phyloP scores from a whole-genome alignment of 1,140 invertebrate genomes.

The Acromyrmex charruanus region DNA sequence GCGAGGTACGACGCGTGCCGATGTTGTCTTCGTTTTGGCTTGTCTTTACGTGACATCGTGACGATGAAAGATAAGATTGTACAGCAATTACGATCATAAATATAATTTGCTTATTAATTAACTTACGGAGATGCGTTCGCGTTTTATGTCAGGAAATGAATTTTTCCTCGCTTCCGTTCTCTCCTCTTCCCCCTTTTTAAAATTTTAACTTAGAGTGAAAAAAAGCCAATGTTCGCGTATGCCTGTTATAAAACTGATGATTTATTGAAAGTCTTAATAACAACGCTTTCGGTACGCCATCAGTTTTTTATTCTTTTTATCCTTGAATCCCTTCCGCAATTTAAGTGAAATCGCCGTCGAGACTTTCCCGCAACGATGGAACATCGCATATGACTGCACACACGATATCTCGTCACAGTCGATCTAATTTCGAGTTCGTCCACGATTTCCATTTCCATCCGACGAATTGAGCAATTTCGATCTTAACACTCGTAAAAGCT shows the following conservation, averaged over 20 bases:
- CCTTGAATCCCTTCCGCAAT: slow-evolving; percentile 12
- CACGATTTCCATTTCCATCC: slow-evolving; percentile 43
- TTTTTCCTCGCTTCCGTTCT: background rate
- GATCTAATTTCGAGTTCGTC: slow-evolving; percentile 66
- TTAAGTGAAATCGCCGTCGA: slow-evolving; percentile 49
- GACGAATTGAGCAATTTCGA: slow-evolving; percentile 35
- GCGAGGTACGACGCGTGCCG: background rate
- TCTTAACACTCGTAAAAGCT: slow-evolving; percentile 18
- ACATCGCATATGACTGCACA: background rate
- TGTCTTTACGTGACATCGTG: background rate
- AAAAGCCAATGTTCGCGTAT: background rate
- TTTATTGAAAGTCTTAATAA: slow-evolving; percentile 37
- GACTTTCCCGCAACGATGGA: slow-evolving; percentile 6
- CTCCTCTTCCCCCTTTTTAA: no score
- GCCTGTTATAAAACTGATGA: background rate
- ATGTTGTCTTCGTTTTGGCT: slow-evolving; percentile 15
- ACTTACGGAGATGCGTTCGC: background rate
- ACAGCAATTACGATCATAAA: background rate
- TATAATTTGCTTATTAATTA: slow-evolving; percentile 11
- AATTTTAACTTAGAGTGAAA: background rate
- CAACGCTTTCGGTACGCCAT: slow-evolving; percentile 14
- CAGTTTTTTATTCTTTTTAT: background rate
- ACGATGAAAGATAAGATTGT: background rate
- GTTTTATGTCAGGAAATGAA: background rate
- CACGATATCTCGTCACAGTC: slow-evolving; percentile 42